These are phyloP conservation scores for Cyclopterus lumpus DNA, from an alignment of 2,797 vertebrate genomes.

Conservation along the genomic window DNA sequence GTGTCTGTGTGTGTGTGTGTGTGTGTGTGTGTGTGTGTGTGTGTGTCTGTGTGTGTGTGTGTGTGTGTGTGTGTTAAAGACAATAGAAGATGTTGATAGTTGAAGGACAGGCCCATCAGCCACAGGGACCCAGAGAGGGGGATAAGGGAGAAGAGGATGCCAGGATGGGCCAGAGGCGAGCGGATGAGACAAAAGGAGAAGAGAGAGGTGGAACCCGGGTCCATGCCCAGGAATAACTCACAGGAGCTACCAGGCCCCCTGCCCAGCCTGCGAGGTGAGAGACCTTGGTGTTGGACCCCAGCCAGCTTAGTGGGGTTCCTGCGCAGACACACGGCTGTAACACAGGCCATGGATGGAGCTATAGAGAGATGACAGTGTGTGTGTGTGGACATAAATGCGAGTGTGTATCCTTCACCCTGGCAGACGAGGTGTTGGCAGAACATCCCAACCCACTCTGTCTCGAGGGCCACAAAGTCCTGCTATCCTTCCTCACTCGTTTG, in stretches of 20 bases:
- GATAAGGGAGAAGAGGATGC: conserved; percentile 67
- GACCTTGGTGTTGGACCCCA: conserved; percentile 80
- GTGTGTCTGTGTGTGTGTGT: conserved; percentile 47
- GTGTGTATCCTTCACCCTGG: conserved; percentile 81
- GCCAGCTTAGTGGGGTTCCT: conserved; percentile 82
- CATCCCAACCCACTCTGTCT: conserved; percentile 72
- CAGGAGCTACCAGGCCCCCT: conserved; percentile 67
- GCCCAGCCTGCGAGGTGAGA: conserved; percentile 81
- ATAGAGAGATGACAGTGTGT: conserved; percentile 65
- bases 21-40: conserved; percentile 40
- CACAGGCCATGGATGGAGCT: conserved; percentile 62
- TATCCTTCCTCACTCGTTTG: conserved; percentile 72
- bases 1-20: conserved; percentile 28
- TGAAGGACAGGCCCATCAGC: conserved; percentile 81
- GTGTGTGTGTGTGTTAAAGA: conserved; percentile 58
- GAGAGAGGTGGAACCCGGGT: conserved; percentile 63
- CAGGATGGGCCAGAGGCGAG: conserved; percentile 59
- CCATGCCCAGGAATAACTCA: conserved; percentile 79
- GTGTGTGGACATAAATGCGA: conserved; percentile 34
- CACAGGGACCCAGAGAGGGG: conserved; percentile 72
- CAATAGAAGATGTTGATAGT: conserved; percentile 71
- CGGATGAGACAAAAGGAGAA: conserved; percentile 69
- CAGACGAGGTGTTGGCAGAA: conserved; percentile 77
- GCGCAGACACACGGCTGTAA: conserved; percentile 66
- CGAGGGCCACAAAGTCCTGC: conserved; percentile 70